Evolutionary conservation across 2,888 invertebrate species (phyloP), one percentile per base, ranked within the genome.

Genomic region (Plusia festucae): DNA sequence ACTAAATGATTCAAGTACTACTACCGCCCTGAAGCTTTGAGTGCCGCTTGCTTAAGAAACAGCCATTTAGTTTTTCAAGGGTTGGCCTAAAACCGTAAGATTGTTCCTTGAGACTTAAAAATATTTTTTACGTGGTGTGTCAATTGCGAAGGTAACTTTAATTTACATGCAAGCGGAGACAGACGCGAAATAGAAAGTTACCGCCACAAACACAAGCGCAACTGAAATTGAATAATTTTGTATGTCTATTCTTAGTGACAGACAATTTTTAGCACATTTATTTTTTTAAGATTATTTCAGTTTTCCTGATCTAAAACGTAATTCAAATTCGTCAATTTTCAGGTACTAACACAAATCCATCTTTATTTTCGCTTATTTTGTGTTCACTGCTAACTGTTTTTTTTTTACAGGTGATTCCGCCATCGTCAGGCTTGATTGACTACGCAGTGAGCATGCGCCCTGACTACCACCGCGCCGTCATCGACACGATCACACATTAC

Each of bases 371-470:
- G 9, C 8, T 7, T 9, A 30, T 30, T 30, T 30, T 30, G 30
- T 30, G 30, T 30, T 30, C 30, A 30, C 2, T 30, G 9, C 9
- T 30, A 30, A 30, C 13, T 53, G 2, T 7, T 9, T 56, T 73
- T 24, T 68, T 76, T 20, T 68, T 49, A 30, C 90, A 97, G 97
- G 98, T 98, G 53, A 96, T 97, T 70, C 97, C 97, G 13, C 98
- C 98, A 44, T 97, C 98, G 27, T 98, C 98, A 4, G 98, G 98
- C n/a, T 96, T 97, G 80, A 95, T 97, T 82, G 98, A 98, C 93
- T 98, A 97, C 88, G 98, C 98, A 60, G 97, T 98, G 85, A 98
- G 98, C 91, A 97, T 99, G 97, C 96, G 99, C 67, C 99, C 99
- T 24, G 98, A 99, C 93, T 99, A 99, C 93, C 98, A 99, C 91